Conservation (phyloP, 2,797 vertebrate genomes). For the Lepilemur septentrionalis region DNA sequence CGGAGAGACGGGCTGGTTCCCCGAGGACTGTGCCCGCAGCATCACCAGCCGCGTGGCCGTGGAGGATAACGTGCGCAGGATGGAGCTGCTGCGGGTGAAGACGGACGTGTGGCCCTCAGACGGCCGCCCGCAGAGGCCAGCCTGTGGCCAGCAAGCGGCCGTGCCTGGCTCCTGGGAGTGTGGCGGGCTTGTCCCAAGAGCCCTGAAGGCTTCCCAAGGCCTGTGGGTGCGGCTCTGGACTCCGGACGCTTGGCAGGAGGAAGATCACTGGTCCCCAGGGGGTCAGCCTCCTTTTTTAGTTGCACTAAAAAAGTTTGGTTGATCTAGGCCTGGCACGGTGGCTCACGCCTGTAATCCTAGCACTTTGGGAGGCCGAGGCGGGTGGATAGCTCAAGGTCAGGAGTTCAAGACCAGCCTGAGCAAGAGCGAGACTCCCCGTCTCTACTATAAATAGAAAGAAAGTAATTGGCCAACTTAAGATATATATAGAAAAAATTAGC, state of each 20-base stretch:
- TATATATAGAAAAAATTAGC: too few relatives aligned
- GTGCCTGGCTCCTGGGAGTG: fast-evolving
- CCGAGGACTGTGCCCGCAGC: constrained; percentile 87
- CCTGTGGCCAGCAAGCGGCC: neutral
- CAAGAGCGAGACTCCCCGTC: too few relatives aligned
- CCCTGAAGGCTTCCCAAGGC: fast-evolving
- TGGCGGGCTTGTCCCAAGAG: fast-evolving
- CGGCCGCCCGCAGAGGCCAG: fast-evolving
- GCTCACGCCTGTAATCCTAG: too few relatives aligned
- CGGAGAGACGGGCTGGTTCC: constrained; percentile 95
- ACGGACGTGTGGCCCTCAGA: constrained; percentile 88
- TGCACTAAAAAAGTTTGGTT: too few relatives aligned
- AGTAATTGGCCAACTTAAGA: too few relatives aligned
- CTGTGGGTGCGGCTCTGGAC: fast-evolving
- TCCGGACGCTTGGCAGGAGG: neutral
- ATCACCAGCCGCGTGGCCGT: constrained; percentile 91
- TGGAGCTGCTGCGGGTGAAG: constrained; percentile 94
- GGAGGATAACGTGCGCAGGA: constrained; percentile 91
- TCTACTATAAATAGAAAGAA: too few relatives aligned
- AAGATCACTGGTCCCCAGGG: fast-evolving
- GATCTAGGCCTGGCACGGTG: too few relatives aligned
- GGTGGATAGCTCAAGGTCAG: too few relatives aligned
- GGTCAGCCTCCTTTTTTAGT: neutral
- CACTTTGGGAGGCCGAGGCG: too few relatives aligned
- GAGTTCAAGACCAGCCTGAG: too few relatives aligned